Percentiles rank a stretch among this genome's conserved stretches.
phyloP scores from a whole-genome alignment of 2,113 vertebrate species.

The Myotis lucifugus region DNA sequence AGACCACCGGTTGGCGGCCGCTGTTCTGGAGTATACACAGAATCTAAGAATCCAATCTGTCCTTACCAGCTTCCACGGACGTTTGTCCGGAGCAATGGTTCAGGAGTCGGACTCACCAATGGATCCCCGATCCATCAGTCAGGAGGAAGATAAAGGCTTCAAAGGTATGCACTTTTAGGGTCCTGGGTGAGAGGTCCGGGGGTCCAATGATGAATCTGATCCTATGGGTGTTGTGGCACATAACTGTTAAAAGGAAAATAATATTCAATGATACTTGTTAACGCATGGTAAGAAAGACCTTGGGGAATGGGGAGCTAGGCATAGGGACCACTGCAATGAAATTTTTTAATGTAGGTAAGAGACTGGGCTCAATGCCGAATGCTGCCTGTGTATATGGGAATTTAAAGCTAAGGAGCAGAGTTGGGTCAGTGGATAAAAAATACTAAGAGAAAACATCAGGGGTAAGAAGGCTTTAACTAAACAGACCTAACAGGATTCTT shows the following conservation, averaged over 20 bases:
- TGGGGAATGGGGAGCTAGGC: neutral
- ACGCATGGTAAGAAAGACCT: constrained; percentile 49
- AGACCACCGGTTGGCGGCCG: too few relatives aligned
- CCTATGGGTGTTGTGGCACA: constrained; percentile 33
- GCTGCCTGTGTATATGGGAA: neutral
- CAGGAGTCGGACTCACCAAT: constrained; percentile 65
- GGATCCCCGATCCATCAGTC: constrained; percentile 74
- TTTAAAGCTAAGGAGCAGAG: neutral
- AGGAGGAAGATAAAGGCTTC: constrained; percentile 73
- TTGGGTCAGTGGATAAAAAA: neutral
- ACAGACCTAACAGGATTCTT: constrained; percentile 3
- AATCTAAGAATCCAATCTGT: constrained; percentile 48
- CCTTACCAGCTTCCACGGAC: constrained; percentile 59
- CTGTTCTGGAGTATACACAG: neutral
- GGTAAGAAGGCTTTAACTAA: neutral
- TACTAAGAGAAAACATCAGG: neutral
- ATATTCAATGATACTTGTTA: constrained; percentile 48
- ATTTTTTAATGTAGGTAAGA: neutral
- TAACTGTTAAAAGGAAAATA: constrained; percentile 66
- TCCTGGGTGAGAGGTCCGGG: constrained; percentile 66
- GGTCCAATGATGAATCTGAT: constrained; percentile 74
- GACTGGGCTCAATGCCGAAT: neutral
- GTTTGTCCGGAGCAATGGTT: constrained; percentile 34
- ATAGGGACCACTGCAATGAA: neutral
- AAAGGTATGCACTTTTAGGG: constrained; percentile 56